Evolutionary conservation across 1,140 invertebrate genomes (phyloP), one percentile per base, ranked within the genome.

Genomic region (Heliconius nattereri): DNA sequence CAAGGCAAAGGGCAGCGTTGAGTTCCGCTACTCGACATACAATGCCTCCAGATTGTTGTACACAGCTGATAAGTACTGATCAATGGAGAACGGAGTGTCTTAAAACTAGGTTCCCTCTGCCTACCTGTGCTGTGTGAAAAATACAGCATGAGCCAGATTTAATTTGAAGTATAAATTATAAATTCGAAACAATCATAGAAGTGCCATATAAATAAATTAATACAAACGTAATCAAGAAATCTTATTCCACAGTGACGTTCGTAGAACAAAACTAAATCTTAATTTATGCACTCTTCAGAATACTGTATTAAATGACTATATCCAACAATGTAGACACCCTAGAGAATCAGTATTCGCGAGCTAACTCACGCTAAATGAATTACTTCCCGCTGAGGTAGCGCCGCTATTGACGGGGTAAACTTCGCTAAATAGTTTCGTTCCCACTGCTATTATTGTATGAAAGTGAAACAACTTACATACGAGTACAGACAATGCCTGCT

Each of bases 371-470:
- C 86, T 93, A 93, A 93, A 92, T 92, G 91, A 92, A 92, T 93
- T 93, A 92, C 91, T 90, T 87, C 87, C 88, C 89, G 88, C 76
- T 85, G 83, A 90, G 90, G 88, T 92, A 88, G 87, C 91, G 89
- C 89, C 90, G 86, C 85, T 93, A 91, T 92, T 92, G 91, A 91
- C 91, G 86, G 81, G 89, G 87, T 84, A 89, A 93, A 93, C 91
- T 92, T 88, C 81, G 89, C 92, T 93, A 92, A 93, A 93, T 93
- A 93, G 92, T 93, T 92, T 89, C 87, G 88, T 93, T 91, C 87
- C 88, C 88, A 85, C 86, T 86, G 86, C 90, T 86, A 91, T 92
- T 92, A 92, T 93, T 92, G 92, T 93, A 89, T 73, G 75, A 72
- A 92, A 93, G 90, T 90, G 91, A 87, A 87, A 72, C 78, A 90